Conservation (phyloP, 2,113 vertebrate genomes). For the Danio rerio region DNA sequence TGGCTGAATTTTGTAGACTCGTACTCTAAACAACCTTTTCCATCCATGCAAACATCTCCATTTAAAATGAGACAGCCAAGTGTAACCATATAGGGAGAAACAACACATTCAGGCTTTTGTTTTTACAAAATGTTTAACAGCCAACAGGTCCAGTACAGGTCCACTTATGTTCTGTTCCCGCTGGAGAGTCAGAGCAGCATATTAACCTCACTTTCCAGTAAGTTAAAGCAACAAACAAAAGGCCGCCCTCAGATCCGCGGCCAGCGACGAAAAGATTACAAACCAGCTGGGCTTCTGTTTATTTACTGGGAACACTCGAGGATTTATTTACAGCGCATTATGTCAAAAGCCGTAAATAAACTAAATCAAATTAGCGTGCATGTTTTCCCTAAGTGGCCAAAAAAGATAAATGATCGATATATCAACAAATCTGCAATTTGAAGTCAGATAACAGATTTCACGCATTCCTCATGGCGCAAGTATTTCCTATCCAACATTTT, state of each 20-base stretch:
- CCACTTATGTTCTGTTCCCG: background rate
- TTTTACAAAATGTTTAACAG: background rate
- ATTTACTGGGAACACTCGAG: constrained; percentile 30
- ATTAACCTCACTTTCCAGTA: constrained; percentile 64
- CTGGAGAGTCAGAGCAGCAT: constrained; percentile 44
- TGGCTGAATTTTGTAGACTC: background rate
- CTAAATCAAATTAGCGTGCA: constrained; percentile 60
- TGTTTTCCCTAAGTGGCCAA: background rate
- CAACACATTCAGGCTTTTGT: constrained; percentile 12
- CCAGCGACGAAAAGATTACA: constrained; percentile 59
- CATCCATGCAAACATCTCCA: background rate
- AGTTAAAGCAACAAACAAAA: constrained; percentile 61
- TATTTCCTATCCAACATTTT: constrained; percentile 18
- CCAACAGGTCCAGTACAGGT: constrained; percentile 13
- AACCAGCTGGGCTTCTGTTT: constrained; percentile 63
- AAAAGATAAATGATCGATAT: constrained; percentile 31
- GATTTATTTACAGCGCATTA: constrained; percentile 69
- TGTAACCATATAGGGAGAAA: background rate
- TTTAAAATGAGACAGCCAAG: background rate
- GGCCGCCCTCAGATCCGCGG: constrained; percentile 48
- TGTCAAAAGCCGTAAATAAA: constrained; percentile 64
- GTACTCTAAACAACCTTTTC: background rate
- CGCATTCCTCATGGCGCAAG: background rate
- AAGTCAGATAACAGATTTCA: constrained; percentile 39
- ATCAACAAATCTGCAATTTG: constrained; percentile 20